Evolutionary conservation across 1,140 invertebrate genomes (phyloP).

Genomic region (Lepeophtheirus salmonis): DNA sequence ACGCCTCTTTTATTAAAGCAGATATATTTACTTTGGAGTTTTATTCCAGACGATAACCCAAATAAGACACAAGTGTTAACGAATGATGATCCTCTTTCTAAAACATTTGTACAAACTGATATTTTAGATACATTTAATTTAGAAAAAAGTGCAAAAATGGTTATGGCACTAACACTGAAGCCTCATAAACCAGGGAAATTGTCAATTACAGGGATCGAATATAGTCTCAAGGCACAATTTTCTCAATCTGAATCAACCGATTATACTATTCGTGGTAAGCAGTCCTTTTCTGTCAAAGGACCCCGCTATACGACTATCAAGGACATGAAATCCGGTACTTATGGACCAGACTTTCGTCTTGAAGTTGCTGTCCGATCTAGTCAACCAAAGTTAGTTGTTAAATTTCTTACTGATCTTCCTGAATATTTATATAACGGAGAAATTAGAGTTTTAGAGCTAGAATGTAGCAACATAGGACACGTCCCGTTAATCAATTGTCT

Average conservation of each 20-base stretch:
- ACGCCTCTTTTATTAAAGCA: slow-evolving; percentile 8
- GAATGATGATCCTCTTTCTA: not conserved
- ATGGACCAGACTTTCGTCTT: slow-evolving; percentile 1
- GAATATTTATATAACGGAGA: not conserved
- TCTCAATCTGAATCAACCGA: slow-evolving; percentile 13
- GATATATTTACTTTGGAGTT: slow-evolving; percentile 10
- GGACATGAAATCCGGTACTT: not conserved
- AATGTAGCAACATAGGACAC: not conserved
- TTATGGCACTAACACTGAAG: not conserved
- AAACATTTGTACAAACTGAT: not conserved
- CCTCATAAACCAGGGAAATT: not conserved
- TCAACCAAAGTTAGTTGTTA: not conserved
- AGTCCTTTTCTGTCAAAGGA: slow-evolving; percentile 1
- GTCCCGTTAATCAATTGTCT: not conserved
- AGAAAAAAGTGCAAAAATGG: not conserved
- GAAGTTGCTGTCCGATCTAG: not conserved
- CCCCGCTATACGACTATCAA: not conserved
- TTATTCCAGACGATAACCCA: not conserved
- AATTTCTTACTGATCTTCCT: not conserved
- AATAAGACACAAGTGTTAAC: not conserved
- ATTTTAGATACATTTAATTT: slow-evolving; percentile 2
- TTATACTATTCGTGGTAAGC: slow-evolving; percentile 8
- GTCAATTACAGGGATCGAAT: slow-evolving; percentile 8
- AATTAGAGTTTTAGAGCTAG: not conserved
- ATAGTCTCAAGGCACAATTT: slow-evolving; percentile 14